phyloP scores from a whole-genome alignment of 1,140 invertebrate species.

The Archivesica marissinica region DNA sequence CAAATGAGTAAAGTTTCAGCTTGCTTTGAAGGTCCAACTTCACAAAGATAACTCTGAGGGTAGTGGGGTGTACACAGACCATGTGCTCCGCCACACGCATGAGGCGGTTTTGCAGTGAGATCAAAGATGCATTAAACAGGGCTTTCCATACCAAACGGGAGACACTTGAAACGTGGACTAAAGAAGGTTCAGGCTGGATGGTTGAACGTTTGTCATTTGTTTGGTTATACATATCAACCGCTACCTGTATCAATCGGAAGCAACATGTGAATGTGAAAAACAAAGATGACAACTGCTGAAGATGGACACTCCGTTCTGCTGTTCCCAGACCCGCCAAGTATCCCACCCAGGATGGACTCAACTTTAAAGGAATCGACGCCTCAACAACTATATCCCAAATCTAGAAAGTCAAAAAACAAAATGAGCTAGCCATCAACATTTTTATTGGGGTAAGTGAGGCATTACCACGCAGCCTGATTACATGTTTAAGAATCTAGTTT shows the following conservation, averaged over 20 bases:
- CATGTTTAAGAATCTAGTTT: conserved; percentile 32
- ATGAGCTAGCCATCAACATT: conserved; percentile 44
- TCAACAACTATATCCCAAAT: conserved; percentile 55
- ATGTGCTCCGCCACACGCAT: conserved; percentile 45
- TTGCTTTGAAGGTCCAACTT: conserved; percentile 34
- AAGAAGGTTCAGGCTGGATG: conserved; percentile 42
- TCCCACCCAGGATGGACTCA: conserved; percentile 8
- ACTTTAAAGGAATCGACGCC: conserved; percentile 47
- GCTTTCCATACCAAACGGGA: conserved; percentile 9
- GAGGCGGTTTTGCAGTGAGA: not conserved
- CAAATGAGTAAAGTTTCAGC: conserved; percentile 50
- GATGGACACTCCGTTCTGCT: conserved; percentile 4
- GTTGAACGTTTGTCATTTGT: conserved; percentile 6
- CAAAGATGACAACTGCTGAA: conserved; percentile 50
- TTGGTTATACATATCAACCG: conserved; percentile 17
- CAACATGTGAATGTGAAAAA: conserved; percentile 61
- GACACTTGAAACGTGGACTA: conserved; percentile 44
- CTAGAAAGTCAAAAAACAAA: conserved; percentile 28
- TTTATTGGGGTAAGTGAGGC: conserved; percentile 15
- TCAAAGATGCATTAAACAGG: conserved; percentile 29
- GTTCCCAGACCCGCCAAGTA: not conserved
- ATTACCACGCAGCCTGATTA: conserved; percentile 18
- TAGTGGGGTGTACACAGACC: conserved; percentile 1
- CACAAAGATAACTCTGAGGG: conserved; percentile 35
- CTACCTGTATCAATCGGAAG: conserved; percentile 7